Evolutionary conservation across 2,888 invertebrate genomes (phyloP).

Genomic region (Campopleginae sp.): DNA sequence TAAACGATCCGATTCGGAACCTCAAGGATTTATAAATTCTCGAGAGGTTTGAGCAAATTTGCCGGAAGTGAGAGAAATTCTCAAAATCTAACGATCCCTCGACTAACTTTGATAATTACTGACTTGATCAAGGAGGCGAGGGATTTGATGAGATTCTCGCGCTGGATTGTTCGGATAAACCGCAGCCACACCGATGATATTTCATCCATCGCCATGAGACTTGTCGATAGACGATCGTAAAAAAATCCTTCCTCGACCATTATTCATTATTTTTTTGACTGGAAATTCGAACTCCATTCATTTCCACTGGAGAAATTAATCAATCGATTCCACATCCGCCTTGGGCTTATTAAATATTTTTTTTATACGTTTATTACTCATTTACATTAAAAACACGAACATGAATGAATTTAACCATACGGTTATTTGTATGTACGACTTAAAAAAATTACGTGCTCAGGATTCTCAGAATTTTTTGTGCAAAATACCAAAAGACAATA

Average conservation of each 20-base stretch:
- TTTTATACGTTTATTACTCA: neutral
- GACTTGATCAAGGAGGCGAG: slow-evolving; percentile 3
- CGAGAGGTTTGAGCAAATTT: slow-evolving; percentile 23
- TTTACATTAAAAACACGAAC: too few relatives aligned
- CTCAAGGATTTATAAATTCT: neutral
- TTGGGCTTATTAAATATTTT: neutral
- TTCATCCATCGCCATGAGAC: neutral
- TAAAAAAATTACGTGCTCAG: too few relatives aligned
- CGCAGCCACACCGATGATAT: neutral
- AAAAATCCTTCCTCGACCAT: neutral
- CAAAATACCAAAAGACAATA: too few relatives aligned
- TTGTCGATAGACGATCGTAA: neutral
- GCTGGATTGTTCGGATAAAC: slow-evolving; percentile 9
- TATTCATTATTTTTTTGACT: neutral
- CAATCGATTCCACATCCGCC: neutral
- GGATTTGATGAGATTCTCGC: slow-evolving; percentile 25
- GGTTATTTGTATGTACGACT: too few relatives aligned
- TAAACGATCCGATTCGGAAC: slow-evolving; percentile 33
- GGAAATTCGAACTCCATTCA: neutral
- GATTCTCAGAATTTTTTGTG: too few relatives aligned
- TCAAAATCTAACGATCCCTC: slow-evolving; percentile 30
- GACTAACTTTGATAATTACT: slow-evolving; percentile 58
- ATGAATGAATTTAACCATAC: too few relatives aligned
- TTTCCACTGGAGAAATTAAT: neutral
- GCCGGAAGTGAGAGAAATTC: slow-evolving; percentile 15